These are phyloP conservation scores for Agrochola macilenta DNA, from an alignment of 2,888 invertebrate genomes.

Conservation along the genomic window DNA sequence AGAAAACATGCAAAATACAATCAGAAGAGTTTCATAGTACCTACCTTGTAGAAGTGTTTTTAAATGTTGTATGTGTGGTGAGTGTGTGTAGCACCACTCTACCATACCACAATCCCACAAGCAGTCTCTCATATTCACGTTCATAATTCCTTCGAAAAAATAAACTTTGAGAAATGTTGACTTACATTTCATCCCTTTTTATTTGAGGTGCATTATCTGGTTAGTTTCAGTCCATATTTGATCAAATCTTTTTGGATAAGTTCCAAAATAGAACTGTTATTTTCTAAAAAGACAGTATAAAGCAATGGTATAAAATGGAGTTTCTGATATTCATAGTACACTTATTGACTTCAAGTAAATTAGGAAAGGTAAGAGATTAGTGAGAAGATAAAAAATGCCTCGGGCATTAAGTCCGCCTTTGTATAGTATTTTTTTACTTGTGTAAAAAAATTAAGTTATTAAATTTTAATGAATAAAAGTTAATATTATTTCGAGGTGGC, in stretches of 20 bases:
- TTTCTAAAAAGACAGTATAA: conserved; percentile 30
- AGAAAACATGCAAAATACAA: background rate
- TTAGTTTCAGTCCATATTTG: conserved; percentile 49
- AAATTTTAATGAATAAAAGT: too few relatives aligned
- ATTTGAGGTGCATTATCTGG: conserved; percentile 41
- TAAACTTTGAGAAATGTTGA: conserved; percentile 9
- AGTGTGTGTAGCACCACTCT: too few relatives aligned
- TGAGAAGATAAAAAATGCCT: background rate
- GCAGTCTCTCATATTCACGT: background rate
- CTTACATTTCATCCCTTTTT: conserved; percentile 35
- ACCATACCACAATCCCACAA: background rate
- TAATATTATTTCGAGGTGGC: background rate
- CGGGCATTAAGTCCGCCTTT: too few relatives aligned
- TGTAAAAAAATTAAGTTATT: too few relatives aligned
- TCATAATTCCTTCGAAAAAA: background rate
- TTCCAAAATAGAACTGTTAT: conserved; percentile 50
- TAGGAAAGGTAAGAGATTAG: background rate
- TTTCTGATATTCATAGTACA: conserved; percentile 6
- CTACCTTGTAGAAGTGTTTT: background rate
- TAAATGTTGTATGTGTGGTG: background rate
- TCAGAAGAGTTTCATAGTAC: background rate
- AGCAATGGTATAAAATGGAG: conserved; percentile 11
- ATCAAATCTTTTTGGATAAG: conserved; percentile 55
- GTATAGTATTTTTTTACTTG: too few relatives aligned
- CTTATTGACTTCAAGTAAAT: background rate